Conservation (phyloP, 37 sponge, comb jelly and placozoan species). For the Theonella swinhoei region DNA sequence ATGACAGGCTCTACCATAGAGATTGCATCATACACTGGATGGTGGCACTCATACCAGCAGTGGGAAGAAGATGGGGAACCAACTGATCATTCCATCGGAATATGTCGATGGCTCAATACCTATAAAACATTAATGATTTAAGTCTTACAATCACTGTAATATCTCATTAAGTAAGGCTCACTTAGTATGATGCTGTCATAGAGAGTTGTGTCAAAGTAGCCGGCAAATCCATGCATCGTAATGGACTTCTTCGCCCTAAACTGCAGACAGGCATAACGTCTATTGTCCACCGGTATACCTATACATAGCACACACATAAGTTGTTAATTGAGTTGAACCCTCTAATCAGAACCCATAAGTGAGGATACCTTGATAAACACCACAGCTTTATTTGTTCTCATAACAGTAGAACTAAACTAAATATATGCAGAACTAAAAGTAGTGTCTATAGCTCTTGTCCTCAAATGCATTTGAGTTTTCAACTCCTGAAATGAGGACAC, state of each 20-base stretch:
- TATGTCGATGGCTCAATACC: slow-evolving; percentile 89
- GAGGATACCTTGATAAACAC: not conserved
- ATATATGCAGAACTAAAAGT: too few relatives aligned
- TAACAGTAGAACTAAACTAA: too few relatives aligned
- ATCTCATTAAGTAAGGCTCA: slow-evolving; percentile 20
- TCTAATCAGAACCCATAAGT: not conserved
- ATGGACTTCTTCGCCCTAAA: slow-evolving; percentile 59
- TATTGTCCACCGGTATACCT: slow-evolving; percentile 75
- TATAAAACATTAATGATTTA: slow-evolving; percentile 6
- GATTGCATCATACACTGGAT: too few relatives aligned
- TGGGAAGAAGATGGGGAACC: slow-evolving; percentile 99
- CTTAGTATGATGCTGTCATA: slow-evolving; percentile 87
- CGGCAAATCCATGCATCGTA: slow-evolving; percentile 92
- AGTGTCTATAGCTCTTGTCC: too few relatives aligned
- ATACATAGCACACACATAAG: not conserved
- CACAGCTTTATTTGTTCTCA: not conserved
- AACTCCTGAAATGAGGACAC: too few relatives aligned
- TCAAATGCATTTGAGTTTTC: too few relatives aligned
- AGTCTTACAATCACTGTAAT: not conserved
- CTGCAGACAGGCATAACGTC: slow-evolving; percentile 62
- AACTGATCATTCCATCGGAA: slow-evolving; percentile 97
- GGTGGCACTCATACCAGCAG: slow-evolving; percentile 76
- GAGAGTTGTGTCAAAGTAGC: slow-evolving; percentile 91
- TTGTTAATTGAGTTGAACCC: not conserved
- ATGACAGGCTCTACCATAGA: too few relatives aligned